A percentile compares a stretch with the other conserved stretches of the same genome.
Evolutionary conservation across 2,797 vertebrate species (phyloP).

Genomic region (Allobates femoralis): DNA sequence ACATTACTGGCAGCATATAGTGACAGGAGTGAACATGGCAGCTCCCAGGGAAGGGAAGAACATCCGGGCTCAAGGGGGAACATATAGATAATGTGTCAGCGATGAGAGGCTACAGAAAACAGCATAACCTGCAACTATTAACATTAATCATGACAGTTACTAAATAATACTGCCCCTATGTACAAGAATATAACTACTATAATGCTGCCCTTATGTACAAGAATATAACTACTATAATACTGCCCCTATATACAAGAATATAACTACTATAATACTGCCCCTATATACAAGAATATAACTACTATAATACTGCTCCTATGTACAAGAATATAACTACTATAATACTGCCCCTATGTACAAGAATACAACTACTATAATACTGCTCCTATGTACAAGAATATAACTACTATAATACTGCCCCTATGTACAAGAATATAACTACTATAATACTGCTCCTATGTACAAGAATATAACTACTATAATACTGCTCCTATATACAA

Average conservation of each 20-base stretch:
- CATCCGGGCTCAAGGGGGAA: background rate
- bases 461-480: background rate
- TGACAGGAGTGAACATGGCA: background rate
- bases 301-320: background rate
- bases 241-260: background rate
- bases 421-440: background rate
- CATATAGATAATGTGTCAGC: background rate
- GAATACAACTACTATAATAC: no score
- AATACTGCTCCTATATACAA: background rate
- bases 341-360: background rate
- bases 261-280: background rate
- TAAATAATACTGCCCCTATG: no score
- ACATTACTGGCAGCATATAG: background rate
- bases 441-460: background rate
- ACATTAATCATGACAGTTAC: no score
- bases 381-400: background rate
- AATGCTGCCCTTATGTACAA: background rate
- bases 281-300: background rate
- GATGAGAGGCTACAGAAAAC: no score
- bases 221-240: background rate
- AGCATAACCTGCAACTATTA: no score
- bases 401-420: constrained; percentile 2
- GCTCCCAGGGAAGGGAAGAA: background rate
- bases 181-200: constrained; percentile 2
- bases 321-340: background rate